Conservation (phyloP, 2,113 vertebrate genomes). For the Anser cygnoides region DNA sequence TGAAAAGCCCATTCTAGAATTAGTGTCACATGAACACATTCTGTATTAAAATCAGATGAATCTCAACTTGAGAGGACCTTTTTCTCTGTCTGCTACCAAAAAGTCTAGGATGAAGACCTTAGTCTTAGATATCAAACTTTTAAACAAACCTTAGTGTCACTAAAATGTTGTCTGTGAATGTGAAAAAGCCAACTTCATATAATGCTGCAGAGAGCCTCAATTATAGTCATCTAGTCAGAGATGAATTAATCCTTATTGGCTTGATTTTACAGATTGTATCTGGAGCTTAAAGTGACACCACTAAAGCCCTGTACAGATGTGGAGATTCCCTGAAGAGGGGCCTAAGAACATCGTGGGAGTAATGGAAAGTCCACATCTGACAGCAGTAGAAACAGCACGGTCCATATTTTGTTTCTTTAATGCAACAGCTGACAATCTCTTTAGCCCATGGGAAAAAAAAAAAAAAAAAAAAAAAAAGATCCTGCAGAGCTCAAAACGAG, state of each 20-base stretch:
- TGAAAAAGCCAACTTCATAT: neutral
- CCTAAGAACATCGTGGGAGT: neutral
- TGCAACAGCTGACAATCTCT: neutral
- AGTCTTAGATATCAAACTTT: neutral
- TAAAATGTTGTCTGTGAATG: neutral
- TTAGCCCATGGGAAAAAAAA: neutral
- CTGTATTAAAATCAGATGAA: neutral
- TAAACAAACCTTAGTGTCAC: neutral
- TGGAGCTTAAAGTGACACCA: neutral
- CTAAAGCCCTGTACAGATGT: neutral
- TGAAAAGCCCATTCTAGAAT: neutral
- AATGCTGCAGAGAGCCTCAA: neutral
- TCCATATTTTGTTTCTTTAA: neutral
- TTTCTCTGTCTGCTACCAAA: neutral
- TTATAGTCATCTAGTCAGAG: neutral
- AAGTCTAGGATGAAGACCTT: neutral
- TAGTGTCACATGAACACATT: neutral
- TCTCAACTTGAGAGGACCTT: neutral
- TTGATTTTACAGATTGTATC: neutral
- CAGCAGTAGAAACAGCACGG: neutral
- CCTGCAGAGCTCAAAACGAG: neutral
- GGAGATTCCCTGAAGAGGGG: neutral
- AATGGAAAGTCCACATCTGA: neutral
- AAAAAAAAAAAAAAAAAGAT: neutral
- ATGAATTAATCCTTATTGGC: neutral